Percentiles rank a stretch among this genome's conserved stretches.
These are phyloP conservation scores for Cherax destructor DNA, from an alignment of 1,140 invertebrate genomes.

Conservation along the genomic window DNA sequence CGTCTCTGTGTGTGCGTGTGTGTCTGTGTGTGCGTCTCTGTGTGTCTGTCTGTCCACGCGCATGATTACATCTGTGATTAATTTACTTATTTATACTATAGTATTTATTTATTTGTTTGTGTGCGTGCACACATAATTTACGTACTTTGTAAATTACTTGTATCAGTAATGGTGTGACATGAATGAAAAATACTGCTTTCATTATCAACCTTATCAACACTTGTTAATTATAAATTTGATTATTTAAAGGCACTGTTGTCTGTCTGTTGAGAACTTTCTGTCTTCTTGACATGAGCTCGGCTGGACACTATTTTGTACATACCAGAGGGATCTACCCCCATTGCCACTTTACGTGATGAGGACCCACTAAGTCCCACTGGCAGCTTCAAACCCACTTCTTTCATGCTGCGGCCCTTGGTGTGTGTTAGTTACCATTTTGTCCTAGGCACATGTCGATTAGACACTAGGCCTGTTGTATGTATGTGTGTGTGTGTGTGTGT, in stretches of 20 bases:
- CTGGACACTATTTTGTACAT: constrained; percentile 68
- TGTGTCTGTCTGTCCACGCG: no score
- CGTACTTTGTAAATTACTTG: no score
- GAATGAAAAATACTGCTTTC: background rate
- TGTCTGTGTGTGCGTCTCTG: no score
- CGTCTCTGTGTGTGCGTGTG: no score
- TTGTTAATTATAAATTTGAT: background rate
- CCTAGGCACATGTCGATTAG: no score
- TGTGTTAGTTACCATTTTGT: no score
- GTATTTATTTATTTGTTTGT: no score
- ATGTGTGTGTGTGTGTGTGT: no score
- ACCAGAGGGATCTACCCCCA: constrained; percentile 57
- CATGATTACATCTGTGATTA: no score
- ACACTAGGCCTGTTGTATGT: no score
- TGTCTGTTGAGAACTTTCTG: constrained; percentile 80
- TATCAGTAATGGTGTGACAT: background rate
- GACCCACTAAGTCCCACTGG: constrained; percentile 62
- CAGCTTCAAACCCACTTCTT: constrained; percentile 60
- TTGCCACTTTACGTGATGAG: constrained; percentile 42
- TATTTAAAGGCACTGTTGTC: constrained; percentile 78
- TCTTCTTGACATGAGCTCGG: constrained; percentile 75
- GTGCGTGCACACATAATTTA: no score
- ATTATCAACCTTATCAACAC: background rate
- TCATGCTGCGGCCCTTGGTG: constrained; percentile 67
- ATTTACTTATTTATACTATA: no score